phyloP scores from a whole-genome alignment of 2,888 invertebrate genomes.

The Cataglyphis altisquamis region DNA sequence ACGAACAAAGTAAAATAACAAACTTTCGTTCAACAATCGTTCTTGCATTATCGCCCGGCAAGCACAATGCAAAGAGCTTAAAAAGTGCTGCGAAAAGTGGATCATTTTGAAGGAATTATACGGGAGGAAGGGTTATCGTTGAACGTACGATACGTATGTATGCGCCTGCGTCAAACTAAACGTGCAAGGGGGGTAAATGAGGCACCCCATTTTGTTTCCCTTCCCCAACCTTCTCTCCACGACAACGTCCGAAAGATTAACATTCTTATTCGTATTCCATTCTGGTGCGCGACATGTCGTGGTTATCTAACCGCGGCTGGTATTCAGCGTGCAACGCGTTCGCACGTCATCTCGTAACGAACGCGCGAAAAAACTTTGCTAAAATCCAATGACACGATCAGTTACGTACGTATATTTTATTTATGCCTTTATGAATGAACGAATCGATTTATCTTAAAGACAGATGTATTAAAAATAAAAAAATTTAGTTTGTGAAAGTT shows the following conservation, averaged over 20 bases:
- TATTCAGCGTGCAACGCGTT: constrained; percentile 9
- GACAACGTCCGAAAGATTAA: constrained; percentile 47
- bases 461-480: not conserved
- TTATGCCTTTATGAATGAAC: not conserved
- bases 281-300: constrained; percentile 42
- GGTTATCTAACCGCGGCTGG: constrained; percentile 35
- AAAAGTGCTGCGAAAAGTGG: constrained; percentile 42
- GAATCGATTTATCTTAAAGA: not conserved
- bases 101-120: constrained; percentile 42
- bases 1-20: constrained; percentile 27
- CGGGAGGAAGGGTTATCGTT: constrained; percentile 12
- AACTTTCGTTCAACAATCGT: constrained; percentile 46
- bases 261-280: constrained; percentile 66
- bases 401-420: not conserved
- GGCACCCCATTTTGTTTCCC: not conserved
- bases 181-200: not conserved
- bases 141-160: not conserved
- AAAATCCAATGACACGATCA: constrained; percentile 28
- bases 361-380: constrained; percentile 15
- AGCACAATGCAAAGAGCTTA: constrained; percentile 40
- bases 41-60: constrained; percentile 15
- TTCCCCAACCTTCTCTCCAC: not conserved
- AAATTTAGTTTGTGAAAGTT: not conserved
- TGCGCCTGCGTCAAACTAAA: not conserved
- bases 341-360: constrained; percentile 35